Conservation (phyloP, 2,113 vertebrate species). For the Tachycineta bicolor region DNA sequence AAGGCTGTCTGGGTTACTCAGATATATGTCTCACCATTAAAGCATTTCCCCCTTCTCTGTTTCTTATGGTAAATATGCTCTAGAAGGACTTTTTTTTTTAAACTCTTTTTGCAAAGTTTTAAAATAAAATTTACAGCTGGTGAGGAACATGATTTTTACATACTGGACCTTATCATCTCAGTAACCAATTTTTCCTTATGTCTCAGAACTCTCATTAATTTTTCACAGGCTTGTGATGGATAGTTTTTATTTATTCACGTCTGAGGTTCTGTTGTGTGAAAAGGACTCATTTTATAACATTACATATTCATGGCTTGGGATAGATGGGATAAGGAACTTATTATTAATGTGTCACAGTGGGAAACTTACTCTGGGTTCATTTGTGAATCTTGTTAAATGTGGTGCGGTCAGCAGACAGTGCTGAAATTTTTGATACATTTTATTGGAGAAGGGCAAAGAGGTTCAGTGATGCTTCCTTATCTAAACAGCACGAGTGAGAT, state of each 20-base stretch:
- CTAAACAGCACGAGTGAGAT: constrained; percentile 44
- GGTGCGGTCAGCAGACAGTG: constrained; percentile 79
- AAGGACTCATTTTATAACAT: constrained; percentile 97
- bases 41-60: background rate
- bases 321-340: constrained; percentile 92
- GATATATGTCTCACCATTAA: constrained; percentile 4
- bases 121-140: constrained; percentile 26
- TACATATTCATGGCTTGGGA: constrained; percentile 99
- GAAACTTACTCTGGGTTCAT: constrained; percentile 86
- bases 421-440: constrained; percentile 66
- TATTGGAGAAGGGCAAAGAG: constrained; percentile 61
- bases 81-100: background rate
- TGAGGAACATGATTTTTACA: constrained; percentile 61
- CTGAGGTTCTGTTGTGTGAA: constrained; percentile 92
- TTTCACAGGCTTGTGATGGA: constrained; percentile 91
- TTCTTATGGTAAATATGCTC: background rate
- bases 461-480: constrained; percentile 49
- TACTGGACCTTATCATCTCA: constrained; percentile 74
- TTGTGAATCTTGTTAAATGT: constrained; percentile 87
- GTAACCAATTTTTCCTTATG: constrained; percentile 75
- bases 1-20: background rate
- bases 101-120: constrained; percentile 21
- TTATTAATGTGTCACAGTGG: constrained; percentile 98
- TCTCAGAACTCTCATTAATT: constrained; percentile 90
- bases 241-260: constrained; percentile 97